Conservation (phyloP, 2,797 vertebrate genomes). For the Setipinna tenuifilis region DNA sequence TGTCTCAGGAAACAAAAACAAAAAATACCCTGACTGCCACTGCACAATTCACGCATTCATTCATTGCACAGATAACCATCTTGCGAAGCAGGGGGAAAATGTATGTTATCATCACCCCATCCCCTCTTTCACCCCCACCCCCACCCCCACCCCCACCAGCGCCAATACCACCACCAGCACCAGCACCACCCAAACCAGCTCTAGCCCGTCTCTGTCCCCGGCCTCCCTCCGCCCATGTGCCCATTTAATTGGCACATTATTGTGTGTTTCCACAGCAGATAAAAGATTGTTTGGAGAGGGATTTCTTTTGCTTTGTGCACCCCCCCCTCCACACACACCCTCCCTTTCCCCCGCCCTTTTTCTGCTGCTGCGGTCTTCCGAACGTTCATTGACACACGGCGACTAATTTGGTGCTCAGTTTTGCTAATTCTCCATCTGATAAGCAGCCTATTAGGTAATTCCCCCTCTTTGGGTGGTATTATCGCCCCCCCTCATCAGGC, state of each 20-base stretch:
- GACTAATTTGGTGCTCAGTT: conserved; percentile 40
- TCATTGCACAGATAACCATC: conserved; percentile 20
- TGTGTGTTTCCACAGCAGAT: conserved; percentile 23
- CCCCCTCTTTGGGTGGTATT: conserved; percentile 33
- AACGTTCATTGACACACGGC: conserved; percentile 38
- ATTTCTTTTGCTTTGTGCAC: background rate
- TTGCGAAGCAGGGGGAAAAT: conserved; percentile 14
- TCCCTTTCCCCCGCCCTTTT: background rate
- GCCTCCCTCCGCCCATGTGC: background rate
- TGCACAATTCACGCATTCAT: background rate
- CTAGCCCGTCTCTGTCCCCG: background rate
- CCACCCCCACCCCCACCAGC: background rate
- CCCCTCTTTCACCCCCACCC: background rate
- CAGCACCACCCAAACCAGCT: background rate
- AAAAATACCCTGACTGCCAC: background rate
- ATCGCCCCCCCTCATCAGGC: conserved; percentile 45
- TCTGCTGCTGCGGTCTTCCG: background rate
- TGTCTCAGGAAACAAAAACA: background rate
- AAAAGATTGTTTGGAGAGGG: conserved; percentile 42
- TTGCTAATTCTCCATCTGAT: conserved; percentile 46
- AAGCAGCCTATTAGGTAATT: conserved; percentile 50
- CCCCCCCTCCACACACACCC: background rate
- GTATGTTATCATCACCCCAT: conserved; percentile 30
- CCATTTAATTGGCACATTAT: conserved; percentile 38
- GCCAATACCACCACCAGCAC: background rate